Percentiles rank a stretch among this genome's conserved stretches.
Evolutionary conservation across 2,888 invertebrate genomes (phyloP).

Genomic region (Acanthosepion pharaonis): DNA sequence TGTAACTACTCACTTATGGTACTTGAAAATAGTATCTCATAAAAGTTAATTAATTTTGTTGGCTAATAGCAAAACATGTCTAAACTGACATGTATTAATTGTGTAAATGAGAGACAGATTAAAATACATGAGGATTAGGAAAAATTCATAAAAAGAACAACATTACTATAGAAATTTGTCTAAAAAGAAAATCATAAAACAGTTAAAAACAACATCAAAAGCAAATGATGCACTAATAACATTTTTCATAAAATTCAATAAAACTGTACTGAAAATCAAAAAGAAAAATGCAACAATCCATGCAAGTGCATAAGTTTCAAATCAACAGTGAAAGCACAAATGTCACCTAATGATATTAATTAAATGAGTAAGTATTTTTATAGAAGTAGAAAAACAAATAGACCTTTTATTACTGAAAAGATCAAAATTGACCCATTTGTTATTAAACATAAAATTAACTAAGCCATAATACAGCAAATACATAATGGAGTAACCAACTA

Average conservation of each 20-base stretch:
- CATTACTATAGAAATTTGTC: background rate
- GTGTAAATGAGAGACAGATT: background rate
- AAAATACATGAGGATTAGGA: background rate
- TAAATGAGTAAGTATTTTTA: background rate
- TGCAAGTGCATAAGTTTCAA: conserved; percentile 33
- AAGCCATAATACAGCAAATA: too few species aligned
- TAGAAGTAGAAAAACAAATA: background rate
- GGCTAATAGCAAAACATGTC: too few species aligned
- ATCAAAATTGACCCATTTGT: too few species aligned
- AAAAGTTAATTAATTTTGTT: too few species aligned
- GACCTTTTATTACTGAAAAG: too few species aligned
- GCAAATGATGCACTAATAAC: background rate
- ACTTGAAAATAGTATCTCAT: background rate
- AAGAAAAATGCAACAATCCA: background rate
- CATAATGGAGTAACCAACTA: too few species aligned
- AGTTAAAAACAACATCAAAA: background rate
- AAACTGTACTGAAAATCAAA: background rate
- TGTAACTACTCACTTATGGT: background rate
- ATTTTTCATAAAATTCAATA: background rate
- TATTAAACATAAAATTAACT: too few species aligned
- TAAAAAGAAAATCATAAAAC: background rate
- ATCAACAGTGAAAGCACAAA: background rate
- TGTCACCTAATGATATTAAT: background rate
- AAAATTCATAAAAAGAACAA: background rate
- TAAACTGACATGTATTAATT: background rate